phyloP scores from a whole-genome alignment of 1,140 invertebrate genomes.

The Cylas formicarius region DNA sequence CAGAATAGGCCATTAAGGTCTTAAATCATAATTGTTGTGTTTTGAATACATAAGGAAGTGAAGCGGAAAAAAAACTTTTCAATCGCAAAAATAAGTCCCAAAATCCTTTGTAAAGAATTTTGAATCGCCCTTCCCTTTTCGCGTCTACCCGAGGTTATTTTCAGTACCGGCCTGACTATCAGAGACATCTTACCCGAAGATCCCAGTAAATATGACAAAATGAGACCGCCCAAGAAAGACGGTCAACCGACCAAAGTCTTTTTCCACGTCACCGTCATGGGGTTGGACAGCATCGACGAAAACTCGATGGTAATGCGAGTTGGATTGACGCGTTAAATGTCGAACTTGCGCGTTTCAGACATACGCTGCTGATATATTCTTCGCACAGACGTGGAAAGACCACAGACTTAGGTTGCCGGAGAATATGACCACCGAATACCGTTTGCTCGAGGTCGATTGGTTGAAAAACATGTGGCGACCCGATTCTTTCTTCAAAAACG shows the following conservation, averaged over 20 bases:
- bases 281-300: constrained; percentile 85
- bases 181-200: constrained; percentile 79
- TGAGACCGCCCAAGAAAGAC: constrained; percentile 81
- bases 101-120: neutral
- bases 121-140: too few species aligned
- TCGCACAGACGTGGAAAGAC: constrained; percentile 88
- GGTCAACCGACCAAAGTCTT: constrained; percentile 78
- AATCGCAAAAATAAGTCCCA: neutral
- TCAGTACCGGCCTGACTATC: constrained; percentile 66
- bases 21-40: too few species aligned
- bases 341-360: constrained; percentile 47
- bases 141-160: too few species aligned
- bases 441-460: constrained; percentile 80
- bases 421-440: constrained; percentile 87
- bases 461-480: constrained; percentile 86
- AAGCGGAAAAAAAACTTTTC: too few species aligned
- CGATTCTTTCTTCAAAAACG: constrained; percentile 84
- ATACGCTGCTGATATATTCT: constrained; percentile 85
- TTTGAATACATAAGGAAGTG: too few species aligned
- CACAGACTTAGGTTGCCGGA: constrained; percentile 76
- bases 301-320: constrained; percentile 69
- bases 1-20: too few species aligned
- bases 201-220: constrained; percentile 80
- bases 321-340: neutral
- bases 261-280: constrained; percentile 90